These are phyloP conservation scores for Phoxinus phoxinus DNA, from an alignment of 2,113 vertebrate species.

Conservation along the genomic window DNA sequence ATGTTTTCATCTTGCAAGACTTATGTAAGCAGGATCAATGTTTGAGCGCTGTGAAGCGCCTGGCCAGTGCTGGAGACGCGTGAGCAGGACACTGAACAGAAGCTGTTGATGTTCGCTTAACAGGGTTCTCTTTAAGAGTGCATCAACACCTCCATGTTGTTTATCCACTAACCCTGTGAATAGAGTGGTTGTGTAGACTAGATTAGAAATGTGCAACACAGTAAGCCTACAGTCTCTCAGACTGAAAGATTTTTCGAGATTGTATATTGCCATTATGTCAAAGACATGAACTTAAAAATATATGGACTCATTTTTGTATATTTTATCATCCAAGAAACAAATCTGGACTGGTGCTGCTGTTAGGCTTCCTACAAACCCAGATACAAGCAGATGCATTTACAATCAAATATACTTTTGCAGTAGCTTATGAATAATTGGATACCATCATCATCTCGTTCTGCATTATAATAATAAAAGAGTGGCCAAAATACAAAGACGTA, in stretches of 20 bases:
- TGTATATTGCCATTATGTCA: neutral
- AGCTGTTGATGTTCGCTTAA: constrained; percentile 51
- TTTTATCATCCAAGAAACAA: neutral
- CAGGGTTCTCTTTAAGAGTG: constrained; percentile 67
- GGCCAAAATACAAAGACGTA: neutral
- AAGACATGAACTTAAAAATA: neutral
- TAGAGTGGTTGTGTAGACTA: neutral
- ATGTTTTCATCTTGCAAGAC: constrained; percentile 68
- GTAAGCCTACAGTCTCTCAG: neutral
- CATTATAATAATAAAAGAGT: neutral
- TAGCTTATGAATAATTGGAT: neutral
- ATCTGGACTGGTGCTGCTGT: neutral
- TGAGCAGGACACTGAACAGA: neutral
- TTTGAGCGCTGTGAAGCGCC: constrained; percentile 70
- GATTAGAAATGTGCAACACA: neutral
- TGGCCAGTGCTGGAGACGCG: constrained; percentile 60
- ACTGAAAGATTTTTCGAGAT: neutral
- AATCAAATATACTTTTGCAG: neutral
- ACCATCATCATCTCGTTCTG: neutral
- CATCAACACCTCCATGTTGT: constrained; percentile 55
- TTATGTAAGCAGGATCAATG: constrained; percentile 75
- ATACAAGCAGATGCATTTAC: neutral
- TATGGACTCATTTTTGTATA: neutral
- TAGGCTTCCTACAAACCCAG: neutral
- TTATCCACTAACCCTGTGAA: constrained; percentile 33